phyloP scores from a whole-genome alignment of 2,113 vertebrate genomes.

The Platysternon megacephalum region DNA sequence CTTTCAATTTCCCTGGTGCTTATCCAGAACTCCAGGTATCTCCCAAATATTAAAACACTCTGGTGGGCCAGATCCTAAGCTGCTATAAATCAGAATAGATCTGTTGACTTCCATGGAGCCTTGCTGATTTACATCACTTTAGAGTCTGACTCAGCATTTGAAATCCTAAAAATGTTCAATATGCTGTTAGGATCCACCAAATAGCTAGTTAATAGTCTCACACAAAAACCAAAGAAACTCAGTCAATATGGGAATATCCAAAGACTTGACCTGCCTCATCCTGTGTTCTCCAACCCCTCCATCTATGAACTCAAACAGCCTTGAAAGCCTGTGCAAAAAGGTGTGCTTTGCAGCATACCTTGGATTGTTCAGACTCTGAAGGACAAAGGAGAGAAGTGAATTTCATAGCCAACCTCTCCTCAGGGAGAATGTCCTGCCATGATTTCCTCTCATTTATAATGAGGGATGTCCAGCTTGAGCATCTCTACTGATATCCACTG shows the following conservation, averaged over 20 bases:
- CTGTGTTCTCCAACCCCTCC: background rate
- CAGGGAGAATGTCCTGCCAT: background rate
- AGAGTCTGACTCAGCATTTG: too few relatives aligned
- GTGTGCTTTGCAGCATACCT: background rate
- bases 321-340: background rate
- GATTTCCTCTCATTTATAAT: background rate
- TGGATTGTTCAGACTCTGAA: background rate
- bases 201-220: background rate
- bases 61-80: background rate
- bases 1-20: background rate
- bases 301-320: background rate
- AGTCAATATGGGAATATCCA: background rate
- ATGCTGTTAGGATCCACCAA: background rate
- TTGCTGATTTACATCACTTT: background rate
- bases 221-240: background rate
- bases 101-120: background rate
- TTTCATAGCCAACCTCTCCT: background rate
- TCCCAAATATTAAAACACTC: background rate
- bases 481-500: background rate
- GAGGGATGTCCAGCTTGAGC: background rate
- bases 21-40: too few relatives aligned
- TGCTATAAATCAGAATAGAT: background rate
- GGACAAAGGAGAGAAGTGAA: background rate
- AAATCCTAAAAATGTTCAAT: too few relatives aligned
- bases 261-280: background rate